Conservation (phyloP, 64 coral and sea anemone species). For the Pocillopora verrucosa region DNA sequence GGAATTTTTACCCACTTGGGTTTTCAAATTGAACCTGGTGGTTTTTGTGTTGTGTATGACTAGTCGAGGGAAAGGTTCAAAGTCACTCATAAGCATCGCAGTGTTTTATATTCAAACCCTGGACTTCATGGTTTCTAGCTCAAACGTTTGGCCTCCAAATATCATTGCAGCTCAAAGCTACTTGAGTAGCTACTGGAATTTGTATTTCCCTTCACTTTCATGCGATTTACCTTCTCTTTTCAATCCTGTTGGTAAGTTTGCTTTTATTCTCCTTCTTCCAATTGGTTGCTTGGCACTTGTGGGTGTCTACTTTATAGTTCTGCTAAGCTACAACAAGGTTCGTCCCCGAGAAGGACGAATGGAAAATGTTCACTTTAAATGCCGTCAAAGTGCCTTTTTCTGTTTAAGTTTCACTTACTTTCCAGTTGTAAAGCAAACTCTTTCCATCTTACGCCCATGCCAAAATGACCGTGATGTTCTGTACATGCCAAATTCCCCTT, state of each 20-base stretch:
- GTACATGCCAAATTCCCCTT: conserved; percentile 49
- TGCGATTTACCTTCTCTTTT: conserved; percentile 47
- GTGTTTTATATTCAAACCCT: conserved; percentile 56
- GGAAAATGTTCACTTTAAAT: conserved; percentile 43
- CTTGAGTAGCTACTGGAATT: conserved; percentile 64
- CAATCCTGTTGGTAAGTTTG: conserved; percentile 44
- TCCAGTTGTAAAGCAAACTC: too few relatives aligned
- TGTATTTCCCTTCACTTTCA: conserved; percentile 60
- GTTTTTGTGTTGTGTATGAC: conserved; percentile 26
- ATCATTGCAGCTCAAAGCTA: conserved; percentile 39
- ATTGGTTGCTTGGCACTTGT: not conserved
- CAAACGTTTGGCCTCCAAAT: conserved; percentile 15
- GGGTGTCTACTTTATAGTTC: not conserved
- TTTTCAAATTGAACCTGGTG: conserved; percentile 40
- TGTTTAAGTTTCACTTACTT: too few relatives aligned
- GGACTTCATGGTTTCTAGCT: conserved; percentile 27
- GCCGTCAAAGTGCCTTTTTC: conserved; percentile 48
- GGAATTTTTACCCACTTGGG: conserved; percentile 34
- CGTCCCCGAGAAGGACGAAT: conserved; percentile 1
- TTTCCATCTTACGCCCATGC: too few relatives aligned
- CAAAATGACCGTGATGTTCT: not conserved
- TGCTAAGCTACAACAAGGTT: not conserved
- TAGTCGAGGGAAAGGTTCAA: not conserved
- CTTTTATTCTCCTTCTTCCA: conserved; percentile 45
- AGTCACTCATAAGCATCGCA: conserved; percentile 23